Evolutionary conservation across 2,888 invertebrate species (phyloP).

Genomic region (Catocala sponsa): DNA sequence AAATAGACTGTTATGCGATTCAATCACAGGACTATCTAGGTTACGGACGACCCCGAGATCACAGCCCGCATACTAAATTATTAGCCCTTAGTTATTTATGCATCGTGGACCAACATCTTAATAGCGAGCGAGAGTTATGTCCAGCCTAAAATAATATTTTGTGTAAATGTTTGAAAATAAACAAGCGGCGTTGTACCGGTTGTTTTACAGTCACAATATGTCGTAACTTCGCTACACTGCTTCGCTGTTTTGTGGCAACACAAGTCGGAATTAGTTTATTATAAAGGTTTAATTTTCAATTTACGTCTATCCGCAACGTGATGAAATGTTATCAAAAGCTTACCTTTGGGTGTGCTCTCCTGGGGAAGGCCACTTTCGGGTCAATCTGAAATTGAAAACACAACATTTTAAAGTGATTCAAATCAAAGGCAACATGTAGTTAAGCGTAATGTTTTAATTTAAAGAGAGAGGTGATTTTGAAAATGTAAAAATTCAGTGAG

Average conservation of each 20-base stretch:
- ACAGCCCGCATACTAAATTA: conserved; percentile 85
- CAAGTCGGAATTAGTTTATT: conserved; percentile 75
- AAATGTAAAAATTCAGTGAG: conserved; percentile 64
- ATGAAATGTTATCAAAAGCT: conserved; percentile 78
- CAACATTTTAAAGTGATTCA: conserved; percentile 43
- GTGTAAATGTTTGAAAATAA: conserved; percentile 86
- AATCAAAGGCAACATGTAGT: conserved; percentile 33
- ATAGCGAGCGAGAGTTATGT: conserved; percentile 82
- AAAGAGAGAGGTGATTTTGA: conserved; percentile 26
- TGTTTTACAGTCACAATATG: conserved; percentile 73
- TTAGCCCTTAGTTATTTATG: conserved; percentile 85
- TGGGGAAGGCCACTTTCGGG: conserved; percentile 99
- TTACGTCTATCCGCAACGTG: conserved; percentile 62
- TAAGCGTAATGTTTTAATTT: conserved; percentile 27
- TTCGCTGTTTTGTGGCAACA: conserved; percentile 67
- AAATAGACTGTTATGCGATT: conserved; percentile 78
- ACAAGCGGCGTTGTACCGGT: conserved; percentile 71
- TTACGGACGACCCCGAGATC: conserved; percentile 73
- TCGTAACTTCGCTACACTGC: conserved; percentile 70
- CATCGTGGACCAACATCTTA: conserved; percentile 85
- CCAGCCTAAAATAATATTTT: conserved; percentile 87
- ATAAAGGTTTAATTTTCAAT: conserved; percentile 74
- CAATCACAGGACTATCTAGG: conserved; percentile 77
- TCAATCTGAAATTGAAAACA: conserved; percentile 95
- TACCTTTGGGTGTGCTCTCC: conserved; percentile 99